Conservation (phyloP, 2,113 vertebrate species). For the Eurystomus gularis region DNA sequence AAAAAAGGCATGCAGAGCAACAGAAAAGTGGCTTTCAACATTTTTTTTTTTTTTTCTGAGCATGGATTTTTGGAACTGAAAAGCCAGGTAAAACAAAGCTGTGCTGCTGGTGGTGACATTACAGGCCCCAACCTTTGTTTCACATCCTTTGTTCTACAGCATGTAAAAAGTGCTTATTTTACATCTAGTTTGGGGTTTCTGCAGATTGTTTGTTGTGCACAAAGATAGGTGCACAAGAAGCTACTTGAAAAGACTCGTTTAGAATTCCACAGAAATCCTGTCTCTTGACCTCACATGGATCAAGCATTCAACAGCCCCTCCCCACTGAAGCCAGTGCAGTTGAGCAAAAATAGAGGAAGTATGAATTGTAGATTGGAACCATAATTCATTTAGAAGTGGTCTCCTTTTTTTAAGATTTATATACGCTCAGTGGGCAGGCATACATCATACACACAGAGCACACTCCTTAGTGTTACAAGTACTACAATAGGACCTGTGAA, state of each 20-base stretch:
- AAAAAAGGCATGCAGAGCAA: slow-evolving; percentile 3
- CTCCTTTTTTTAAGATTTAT: not conserved
- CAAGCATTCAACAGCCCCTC: not conserved
- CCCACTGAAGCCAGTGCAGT: not conserved
- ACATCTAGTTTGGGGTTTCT: not conserved
- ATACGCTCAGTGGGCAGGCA: not conserved
- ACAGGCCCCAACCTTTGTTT: not conserved
- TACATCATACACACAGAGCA: not conserved
- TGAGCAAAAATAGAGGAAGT: not conserved
- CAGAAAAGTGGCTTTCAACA: not conserved
- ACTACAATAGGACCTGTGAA: not conserved
- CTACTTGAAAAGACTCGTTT: not conserved
- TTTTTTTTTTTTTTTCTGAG: not conserved
- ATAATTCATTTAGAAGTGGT: not conserved
- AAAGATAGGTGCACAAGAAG: not conserved
- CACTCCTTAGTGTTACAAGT: not conserved
- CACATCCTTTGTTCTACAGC: not conserved
- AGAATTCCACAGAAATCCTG: not conserved
- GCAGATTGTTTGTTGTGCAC: not conserved
- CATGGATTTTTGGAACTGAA: not conserved
- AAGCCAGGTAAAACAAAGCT: not conserved
- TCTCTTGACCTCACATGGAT: not conserved
- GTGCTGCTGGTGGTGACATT: not conserved
- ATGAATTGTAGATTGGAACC: not conserved
- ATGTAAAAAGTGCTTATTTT: not conserved